phyloP scores from a whole-genome alignment of 1,140 invertebrate genomes.

The Phenacoccus solenopsis region DNA sequence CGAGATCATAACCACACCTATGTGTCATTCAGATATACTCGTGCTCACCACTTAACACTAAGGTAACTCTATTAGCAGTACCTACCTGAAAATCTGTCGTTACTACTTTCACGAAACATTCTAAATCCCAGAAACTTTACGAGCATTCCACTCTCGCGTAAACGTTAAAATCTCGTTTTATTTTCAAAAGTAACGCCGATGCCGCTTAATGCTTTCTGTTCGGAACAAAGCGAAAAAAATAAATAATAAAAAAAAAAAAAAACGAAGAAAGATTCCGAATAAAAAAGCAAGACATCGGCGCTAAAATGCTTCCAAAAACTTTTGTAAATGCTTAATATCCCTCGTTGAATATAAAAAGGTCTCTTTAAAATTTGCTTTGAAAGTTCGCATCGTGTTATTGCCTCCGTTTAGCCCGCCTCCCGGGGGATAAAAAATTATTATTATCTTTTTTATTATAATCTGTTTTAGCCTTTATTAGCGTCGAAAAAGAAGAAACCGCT shows the following conservation, averaged over 20 bases:
- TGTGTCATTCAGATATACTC: no score
- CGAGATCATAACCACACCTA: no score
- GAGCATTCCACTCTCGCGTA: no score
- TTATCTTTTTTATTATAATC: conserved; percentile 4
- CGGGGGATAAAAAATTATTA: neutral
- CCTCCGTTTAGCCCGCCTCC: neutral
- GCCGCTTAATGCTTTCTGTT: neutral
- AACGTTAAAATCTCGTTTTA: neutral
- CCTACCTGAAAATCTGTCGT: no score
- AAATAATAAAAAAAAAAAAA: no score
- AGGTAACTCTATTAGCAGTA: no score
- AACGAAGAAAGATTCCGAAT: neutral
- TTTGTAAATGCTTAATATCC: conserved; percentile 3
- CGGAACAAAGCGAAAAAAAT: neutral
- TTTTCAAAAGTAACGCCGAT: neutral
- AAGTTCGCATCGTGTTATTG: neutral
- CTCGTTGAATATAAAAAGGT: conserved; percentile 2
- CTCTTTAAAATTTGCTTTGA: neutral
- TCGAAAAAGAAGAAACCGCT: neutral
- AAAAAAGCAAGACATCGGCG: neutral
- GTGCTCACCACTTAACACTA: no score
- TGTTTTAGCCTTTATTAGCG: conserved; percentile 1
- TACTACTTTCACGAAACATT: no score
- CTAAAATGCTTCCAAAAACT: neutral
- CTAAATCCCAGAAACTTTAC: no score